Evolutionary conservation across 2,797 vertebrate species (phyloP).

Genomic region (Sebastes steindachneri): DNA sequence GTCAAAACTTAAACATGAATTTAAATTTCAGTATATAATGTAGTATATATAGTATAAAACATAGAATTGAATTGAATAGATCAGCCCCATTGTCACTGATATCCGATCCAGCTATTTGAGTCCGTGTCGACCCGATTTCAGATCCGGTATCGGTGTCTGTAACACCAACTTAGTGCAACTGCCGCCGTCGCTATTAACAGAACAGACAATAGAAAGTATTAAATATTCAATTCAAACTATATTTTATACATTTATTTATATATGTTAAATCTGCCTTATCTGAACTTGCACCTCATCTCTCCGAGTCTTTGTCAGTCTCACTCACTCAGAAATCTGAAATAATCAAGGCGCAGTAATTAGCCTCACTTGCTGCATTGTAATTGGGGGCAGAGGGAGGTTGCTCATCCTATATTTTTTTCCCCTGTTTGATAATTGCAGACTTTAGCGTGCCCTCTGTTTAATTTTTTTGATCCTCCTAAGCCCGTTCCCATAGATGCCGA

Average conservation of each 20-base stretch:
- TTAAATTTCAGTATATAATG: too few relatives aligned
- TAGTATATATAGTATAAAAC: too few relatives aligned
- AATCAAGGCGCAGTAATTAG: constrained; percentile 85
- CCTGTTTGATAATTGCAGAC: constrained; percentile 81
- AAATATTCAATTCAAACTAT: neutral
- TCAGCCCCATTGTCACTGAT: too few relatives aligned
- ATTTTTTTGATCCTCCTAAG: constrained; percentile 54
- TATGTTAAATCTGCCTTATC: constrained; percentile 8
- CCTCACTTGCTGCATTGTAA: constrained; percentile 84
- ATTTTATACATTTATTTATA: neutral
- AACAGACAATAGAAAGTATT: neutral
- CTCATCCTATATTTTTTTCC: constrained; percentile 65
- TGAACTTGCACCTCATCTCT: constrained; percentile 54
- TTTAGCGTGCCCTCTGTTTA: constrained; percentile 69
- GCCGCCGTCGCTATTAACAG: neutral
- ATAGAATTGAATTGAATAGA: too few relatives aligned
- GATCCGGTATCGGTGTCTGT: neutral
- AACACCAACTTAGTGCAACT: neutral
- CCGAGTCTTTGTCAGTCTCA: constrained; percentile 51
- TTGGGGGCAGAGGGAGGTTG: constrained; percentile 84
- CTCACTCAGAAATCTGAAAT: constrained; percentile 74
- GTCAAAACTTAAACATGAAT: too few relatives aligned
- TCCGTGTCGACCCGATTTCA: too few relatives aligned
- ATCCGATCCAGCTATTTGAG: too few relatives aligned
- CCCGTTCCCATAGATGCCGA: constrained; percentile 61